phyloP scores from a whole-genome alignment of 2,888 invertebrate species.

The Luffia ferchaultella region DNA sequence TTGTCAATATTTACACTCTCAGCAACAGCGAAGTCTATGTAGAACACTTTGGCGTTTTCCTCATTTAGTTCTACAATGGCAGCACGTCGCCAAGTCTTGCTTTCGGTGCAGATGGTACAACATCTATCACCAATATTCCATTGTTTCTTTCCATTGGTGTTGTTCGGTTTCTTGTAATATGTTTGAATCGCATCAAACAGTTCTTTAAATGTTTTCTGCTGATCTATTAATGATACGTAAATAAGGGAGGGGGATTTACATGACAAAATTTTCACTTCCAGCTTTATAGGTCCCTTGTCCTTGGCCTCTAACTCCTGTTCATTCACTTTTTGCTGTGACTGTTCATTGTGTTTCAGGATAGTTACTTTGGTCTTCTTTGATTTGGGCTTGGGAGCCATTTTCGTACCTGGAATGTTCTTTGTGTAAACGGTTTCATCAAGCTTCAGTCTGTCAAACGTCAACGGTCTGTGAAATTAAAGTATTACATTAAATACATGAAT shows the following conservation, averaged over 20 bases:
- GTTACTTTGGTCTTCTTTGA: constrained; percentile 20
- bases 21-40: constrained; percentile 71
- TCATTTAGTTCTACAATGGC: constrained; percentile 44
- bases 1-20: constrained; percentile 47
- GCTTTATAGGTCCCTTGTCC: constrained; percentile 52
- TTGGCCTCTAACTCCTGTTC: constrained; percentile 37
- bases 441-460: constrained; percentile 32
- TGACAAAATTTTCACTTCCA: constrained; percentile 55
- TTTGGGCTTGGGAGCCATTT: constrained; percentile 16
- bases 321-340: constrained; percentile 13
- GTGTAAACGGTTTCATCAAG: constrained; percentile 27
- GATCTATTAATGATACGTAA: constrained; percentile 62
- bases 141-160: constrained; percentile 18
- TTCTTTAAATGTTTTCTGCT: constrained; percentile 44
- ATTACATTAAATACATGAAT: neutral
- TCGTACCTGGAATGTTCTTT: constrained; percentile 27
- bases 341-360: constrained; percentile 23
- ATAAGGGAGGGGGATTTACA: constrained; percentile 67
- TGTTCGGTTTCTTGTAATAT: constrained; percentile 39
- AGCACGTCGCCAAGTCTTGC: constrained; percentile 71
- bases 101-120: constrained; percentile 42
- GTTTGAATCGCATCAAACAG: constrained; percentile 64
- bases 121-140: constrained; percentile 65
- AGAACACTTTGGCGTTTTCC: constrained; percentile 59
- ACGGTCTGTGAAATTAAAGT: constrained; percentile 26